A percentile compares a stretch with the other conserved stretches of the same genome.
Evolutionary conservation across 2,797 vertebrate species (phyloP).

Genomic region (Lepilemur septentrionalis): DNA sequence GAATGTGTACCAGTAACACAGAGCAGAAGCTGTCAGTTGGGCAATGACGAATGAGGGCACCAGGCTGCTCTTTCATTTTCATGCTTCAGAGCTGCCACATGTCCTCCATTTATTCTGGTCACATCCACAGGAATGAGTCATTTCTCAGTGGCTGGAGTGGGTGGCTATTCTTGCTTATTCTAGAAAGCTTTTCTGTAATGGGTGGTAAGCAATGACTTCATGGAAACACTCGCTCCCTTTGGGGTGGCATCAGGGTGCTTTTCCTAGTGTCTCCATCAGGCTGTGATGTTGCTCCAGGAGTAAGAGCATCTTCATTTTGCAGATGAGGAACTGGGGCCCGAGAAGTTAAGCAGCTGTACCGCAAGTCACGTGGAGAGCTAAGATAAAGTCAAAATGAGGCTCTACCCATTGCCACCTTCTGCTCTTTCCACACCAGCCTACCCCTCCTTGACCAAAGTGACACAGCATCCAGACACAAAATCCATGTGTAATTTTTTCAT

Average conservation of each 20-base stretch:
- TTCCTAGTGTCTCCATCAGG: neutral
- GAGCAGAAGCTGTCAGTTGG: neutral
- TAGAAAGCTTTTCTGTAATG: constrained; percentile 2
- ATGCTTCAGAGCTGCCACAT: neutral
- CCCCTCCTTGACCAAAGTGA: neutral
- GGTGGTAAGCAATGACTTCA: constrained; percentile 39
- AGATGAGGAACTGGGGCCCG: neutral
- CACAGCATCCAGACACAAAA: neutral
- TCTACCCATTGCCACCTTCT: neutral
- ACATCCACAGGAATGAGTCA: neutral
- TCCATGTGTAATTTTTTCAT: neutral
- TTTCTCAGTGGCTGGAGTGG: neutral
- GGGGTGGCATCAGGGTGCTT: neutral
- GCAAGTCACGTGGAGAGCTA: neutral
- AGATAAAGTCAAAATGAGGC: neutral
- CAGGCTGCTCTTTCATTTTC: neutral
- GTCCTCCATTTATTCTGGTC: neutral
- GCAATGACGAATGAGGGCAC: neutral
- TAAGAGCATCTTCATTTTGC: neutral
- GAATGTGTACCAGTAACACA: neutral
- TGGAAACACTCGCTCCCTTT: neutral
- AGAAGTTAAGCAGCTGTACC: neutral
- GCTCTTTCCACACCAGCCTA: neutral
- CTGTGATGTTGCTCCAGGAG: neutral
- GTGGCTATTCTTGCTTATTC: neutral